A percentile compares a stretch with the other conserved stretches of the same genome.
These are phyloP conservation scores for Meda fulgida DNA, from an alignment of 2,797 vertebrate species.

Conservation along the genomic window DNA sequence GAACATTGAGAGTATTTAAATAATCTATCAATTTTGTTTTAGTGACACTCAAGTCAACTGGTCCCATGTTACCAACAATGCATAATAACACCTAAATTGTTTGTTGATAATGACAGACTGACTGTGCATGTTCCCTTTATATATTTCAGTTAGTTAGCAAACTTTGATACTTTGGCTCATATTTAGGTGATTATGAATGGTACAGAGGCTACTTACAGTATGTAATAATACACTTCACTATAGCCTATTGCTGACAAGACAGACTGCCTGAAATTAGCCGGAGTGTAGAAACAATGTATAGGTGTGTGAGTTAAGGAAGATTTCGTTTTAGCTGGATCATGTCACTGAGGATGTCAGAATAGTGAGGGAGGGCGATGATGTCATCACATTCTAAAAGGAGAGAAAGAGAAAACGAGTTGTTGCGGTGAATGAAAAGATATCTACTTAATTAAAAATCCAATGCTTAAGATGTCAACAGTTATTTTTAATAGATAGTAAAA, in stretches of 20 bases:
- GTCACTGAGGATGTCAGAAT: constrained; percentile 65
- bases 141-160: not conserved
- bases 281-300: not conserved
- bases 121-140: not conserved
- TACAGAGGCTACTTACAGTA: not conserved
- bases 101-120: not conserved
- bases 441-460: not conserved
- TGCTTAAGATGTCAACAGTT: not conserved
- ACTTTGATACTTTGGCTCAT: not conserved
- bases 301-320: not conserved
- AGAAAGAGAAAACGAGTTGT: not conserved
- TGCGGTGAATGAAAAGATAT: not conserved
- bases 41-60: not conserved
- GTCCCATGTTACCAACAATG: not conserved
- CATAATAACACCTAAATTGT: not conserved
- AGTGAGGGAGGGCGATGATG: constrained; percentile 60
- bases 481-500: constrained; percentile 64
- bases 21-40: not conserved
- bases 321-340: constrained; percentile 54
- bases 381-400: constrained; percentile 63
- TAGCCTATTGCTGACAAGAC: not conserved
- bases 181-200: not conserved
- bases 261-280: not conserved
- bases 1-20: not conserved
- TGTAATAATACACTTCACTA: constrained; percentile 1